Base-by-base conservation (phyloP, 2,113 vertebrate genomes). In the Acanthochromis polyacanthus region DNA sequence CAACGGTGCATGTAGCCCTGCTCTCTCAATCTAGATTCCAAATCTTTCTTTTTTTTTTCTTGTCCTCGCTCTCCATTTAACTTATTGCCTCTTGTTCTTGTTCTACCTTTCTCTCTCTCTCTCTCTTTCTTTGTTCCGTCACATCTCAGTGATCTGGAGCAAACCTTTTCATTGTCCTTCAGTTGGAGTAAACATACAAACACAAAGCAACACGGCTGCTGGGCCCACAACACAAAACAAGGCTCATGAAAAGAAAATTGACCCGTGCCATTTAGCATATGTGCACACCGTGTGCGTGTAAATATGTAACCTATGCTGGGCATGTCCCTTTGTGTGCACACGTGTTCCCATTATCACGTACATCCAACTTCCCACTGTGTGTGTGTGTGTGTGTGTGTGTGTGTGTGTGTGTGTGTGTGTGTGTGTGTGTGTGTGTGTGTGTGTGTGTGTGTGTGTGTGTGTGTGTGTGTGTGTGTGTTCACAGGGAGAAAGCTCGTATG, bases 101-200 rank as follows among this genome's bases (percentile, higher is more conserved):
- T 59, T 51, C 75, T 48, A 7, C 32, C 68, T 61, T 64, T 71
- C 74, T 78, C 73, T 76, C 82, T 74, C 77, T 83, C 63, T 71
- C 75, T 48, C n/a, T 79, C 73, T 76, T 81, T 74, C 77, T 83
- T 75, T 92, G 84, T 84, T 86, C 74, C 23, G 80, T 90, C 88
- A 92, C 86, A 90, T 93, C 72, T 86, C 83, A 88, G 84, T 85
- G 85, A 90, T 86, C 82, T 80, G 72, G 58, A 84, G 93, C 89
- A 91, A 92, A 89, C 78, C 80, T 86, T 76, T 83, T 87, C 78
- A 83, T 88, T 89, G 87, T 92, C 92, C 89, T 90, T 93, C 88
- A 84, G 78, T 70, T 28, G 64, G 57, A 75, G 90, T 86, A 87
- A 86, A 93, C 71, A 94, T 70, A 85, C 72, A 89, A 90, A 90